These are phyloP conservation scores for Tuta absoluta DNA, from an alignment of 2,888 invertebrate genomes.

Conservation along the genomic window DNA sequence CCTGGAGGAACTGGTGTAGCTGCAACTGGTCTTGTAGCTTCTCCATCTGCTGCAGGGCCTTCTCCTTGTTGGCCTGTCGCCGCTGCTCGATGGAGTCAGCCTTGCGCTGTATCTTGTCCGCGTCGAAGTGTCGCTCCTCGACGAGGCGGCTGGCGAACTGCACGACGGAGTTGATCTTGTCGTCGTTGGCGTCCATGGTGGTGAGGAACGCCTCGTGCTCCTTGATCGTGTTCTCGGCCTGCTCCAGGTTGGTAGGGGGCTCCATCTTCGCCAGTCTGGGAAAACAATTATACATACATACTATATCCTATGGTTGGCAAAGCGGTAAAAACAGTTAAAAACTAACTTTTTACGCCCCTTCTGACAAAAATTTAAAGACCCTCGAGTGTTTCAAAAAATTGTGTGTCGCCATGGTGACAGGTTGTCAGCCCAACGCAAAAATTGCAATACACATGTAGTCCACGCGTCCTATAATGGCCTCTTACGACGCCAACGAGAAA, in stretches of 20 bases:
- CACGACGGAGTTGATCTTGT: conserved; percentile 98
- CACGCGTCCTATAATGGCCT: too few relatives aligned
- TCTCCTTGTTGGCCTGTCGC: conserved; percentile 93
- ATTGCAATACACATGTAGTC: too few relatives aligned
- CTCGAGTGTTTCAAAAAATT: too few relatives aligned
- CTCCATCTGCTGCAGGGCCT: conserved; percentile 95
- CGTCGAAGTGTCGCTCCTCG: conserved; percentile 97
- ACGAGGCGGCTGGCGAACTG: conserved; percentile 95
- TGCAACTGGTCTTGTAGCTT: conserved; percentile 96
- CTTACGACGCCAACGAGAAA: too few relatives aligned
- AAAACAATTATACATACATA: conserved; percentile 1
- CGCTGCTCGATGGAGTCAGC: conserved; percentile 96
- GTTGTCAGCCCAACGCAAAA: too few relatives aligned
- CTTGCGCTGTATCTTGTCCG: conserved; percentile 97
- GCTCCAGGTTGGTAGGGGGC: conserved; percentile 95
- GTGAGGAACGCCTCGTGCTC: conserved; percentile 99
- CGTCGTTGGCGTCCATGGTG: conserved; percentile 99
- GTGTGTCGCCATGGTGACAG: too few relatives aligned
- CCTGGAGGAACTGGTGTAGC: conserved; percentile 96
- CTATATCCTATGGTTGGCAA: too few relatives aligned
- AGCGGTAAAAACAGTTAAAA: too few relatives aligned
- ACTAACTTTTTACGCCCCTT: too few relatives aligned
- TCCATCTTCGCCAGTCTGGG: conserved; percentile 94
- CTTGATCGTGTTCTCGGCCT: conserved; percentile 98
- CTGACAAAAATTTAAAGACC: too few relatives aligned